A percentile compares a stretch with the other conserved stretches of the same genome.
Evolutionary conservation across 2,797 vertebrate species (phyloP).

Genomic region (Sparidentex hasta): DNA sequence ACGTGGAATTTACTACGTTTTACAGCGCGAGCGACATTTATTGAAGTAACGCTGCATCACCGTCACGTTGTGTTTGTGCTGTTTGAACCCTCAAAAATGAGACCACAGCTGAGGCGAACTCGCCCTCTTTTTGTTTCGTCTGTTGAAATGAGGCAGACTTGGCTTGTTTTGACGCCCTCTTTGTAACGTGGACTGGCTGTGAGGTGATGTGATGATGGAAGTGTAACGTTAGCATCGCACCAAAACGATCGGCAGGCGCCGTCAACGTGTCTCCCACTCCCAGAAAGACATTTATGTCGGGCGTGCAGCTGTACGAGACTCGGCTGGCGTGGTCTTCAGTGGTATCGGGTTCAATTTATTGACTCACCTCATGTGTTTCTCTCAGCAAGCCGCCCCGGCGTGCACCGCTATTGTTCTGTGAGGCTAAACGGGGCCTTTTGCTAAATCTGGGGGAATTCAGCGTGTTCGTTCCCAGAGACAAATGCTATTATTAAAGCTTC

Average conservation of each 20-base stretch:
- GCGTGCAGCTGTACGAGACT: background rate
- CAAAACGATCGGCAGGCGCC: constrained; percentile 31
- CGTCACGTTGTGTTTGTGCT: background rate
- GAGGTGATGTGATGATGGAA: constrained; percentile 52
- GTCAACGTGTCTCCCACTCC: constrained; percentile 6
- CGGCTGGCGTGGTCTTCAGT: background rate
- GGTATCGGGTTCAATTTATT: background rate
- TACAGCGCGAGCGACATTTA: background rate
- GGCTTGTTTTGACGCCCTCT: constrained; percentile 29
- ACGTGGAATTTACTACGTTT: constrained; percentile 4
- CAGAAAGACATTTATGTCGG: background rate
- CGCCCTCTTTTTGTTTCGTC: rapidly evolving
- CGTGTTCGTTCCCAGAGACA: constrained; percentile 43
- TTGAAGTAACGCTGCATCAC: constrained; percentile 2
- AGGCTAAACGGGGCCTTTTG: constrained; percentile 56
- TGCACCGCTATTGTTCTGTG: constrained; percentile 62
- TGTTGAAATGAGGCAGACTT: background rate
- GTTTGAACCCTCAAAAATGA: background rate
- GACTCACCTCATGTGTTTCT: constrained; percentile 23
- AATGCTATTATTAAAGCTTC: constrained; percentile 45
- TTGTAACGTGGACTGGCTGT: constrained; percentile 11
- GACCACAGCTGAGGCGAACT: rapidly evolving
- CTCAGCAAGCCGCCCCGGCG: background rate
- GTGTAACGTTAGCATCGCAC: constrained; percentile 45
- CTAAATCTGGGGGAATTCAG: constrained; percentile 27